Percentiles rank a stretch among this genome's conserved stretches.
Conservation (phyloP, 1,140 invertebrate species). For the Sinella curviseta region DNA sequence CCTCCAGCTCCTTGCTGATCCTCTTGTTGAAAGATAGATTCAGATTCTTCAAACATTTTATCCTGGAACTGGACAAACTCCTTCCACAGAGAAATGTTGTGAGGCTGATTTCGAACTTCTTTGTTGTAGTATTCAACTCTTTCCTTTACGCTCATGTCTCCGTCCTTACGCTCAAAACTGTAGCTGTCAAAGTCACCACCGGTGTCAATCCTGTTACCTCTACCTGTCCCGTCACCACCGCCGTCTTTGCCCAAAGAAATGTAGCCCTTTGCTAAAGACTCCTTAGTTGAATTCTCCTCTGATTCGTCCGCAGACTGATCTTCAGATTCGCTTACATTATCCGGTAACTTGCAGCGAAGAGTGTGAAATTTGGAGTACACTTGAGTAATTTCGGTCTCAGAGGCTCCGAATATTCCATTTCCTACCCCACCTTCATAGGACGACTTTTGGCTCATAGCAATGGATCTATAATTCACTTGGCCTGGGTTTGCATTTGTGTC, state of each 20-base stretch:
- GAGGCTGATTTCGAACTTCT: slow-evolving; percentile 34
- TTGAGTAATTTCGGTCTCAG: not conserved
- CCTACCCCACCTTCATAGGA: not conserved
- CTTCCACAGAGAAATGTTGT: slow-evolving; percentile 43
- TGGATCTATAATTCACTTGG: not conserved
- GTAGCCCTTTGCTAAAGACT: not conserved
- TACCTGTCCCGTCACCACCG: not conserved
- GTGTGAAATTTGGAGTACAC: not conserved
- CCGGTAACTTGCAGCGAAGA: not conserved
- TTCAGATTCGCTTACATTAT: not conserved
- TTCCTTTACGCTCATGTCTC: slow-evolving; percentile 28
- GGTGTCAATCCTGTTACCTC: not conserved
- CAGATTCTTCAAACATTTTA: slow-evolving; percentile 38
- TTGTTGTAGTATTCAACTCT: slow-evolving; percentile 38
- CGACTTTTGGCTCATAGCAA: slow-evolving; percentile 10
- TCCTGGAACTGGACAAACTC: slow-evolving; percentile 48
- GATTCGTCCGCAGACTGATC: not conserved
- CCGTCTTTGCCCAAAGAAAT: not conserved
- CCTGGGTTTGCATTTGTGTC: slow-evolving; percentile 25
- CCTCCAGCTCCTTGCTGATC: not conserved
- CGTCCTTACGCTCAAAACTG: slow-evolving; percentile 27
- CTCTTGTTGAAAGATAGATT: slow-evolving; percentile 19
- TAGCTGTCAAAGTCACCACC: not conserved
- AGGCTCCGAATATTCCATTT: not conserved
- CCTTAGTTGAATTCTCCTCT: not conserved